phyloP scores from a whole-genome alignment of 2,888 invertebrate genomes.

The Nematopogon swammerdamellus region DNA sequence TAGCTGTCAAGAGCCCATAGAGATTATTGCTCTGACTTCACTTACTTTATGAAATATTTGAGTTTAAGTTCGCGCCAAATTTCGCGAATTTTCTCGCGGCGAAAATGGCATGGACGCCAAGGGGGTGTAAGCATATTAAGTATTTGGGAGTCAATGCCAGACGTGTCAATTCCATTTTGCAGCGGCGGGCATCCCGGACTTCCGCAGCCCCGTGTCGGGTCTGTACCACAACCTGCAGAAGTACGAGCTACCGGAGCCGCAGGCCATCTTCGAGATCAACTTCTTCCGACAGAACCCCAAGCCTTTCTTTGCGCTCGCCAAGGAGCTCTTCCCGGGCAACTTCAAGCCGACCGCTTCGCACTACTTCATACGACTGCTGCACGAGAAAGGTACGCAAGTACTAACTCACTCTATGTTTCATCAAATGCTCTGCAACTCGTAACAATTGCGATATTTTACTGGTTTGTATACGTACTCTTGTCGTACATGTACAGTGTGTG shows the following conservation, averaged over 20 bases:
- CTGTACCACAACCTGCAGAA: conserved; percentile 89
- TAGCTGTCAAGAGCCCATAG: no score
- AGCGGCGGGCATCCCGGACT: conserved; percentile 97
- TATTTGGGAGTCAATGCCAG: no score
- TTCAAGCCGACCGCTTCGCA: conserved; percentile 89
- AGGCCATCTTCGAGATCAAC: conserved; percentile 87
- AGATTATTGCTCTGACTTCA: no score
- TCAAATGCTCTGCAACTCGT: not conserved
- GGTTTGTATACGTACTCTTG: not conserved
- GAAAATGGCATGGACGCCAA: no score
- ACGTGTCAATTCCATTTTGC: no score
- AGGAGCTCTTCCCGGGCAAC: conserved; percentile 82
- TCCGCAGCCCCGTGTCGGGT: conserved; percentile 89
- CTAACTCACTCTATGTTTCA: conserved; percentile 26
- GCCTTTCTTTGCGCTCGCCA: conserved; percentile 90
- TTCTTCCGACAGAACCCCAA: conserved; percentile 86
- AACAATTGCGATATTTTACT: not conserved
- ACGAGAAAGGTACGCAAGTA: conserved; percentile 72
- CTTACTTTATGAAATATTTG: no score
- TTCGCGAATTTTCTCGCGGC: no score
- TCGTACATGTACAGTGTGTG: not conserved
- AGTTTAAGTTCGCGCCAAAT: no score
- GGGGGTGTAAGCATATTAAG: no score
- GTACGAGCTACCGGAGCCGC: conserved; percentile 87
- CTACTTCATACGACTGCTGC: conserved; percentile 82